Percentiles rank a stretch among this genome's conserved stretches.
These are phyloP conservation scores for Ondatra zibethicus DNA, from an alignment of 2,113 vertebrate genomes.

Conservation along the genomic window DNA sequence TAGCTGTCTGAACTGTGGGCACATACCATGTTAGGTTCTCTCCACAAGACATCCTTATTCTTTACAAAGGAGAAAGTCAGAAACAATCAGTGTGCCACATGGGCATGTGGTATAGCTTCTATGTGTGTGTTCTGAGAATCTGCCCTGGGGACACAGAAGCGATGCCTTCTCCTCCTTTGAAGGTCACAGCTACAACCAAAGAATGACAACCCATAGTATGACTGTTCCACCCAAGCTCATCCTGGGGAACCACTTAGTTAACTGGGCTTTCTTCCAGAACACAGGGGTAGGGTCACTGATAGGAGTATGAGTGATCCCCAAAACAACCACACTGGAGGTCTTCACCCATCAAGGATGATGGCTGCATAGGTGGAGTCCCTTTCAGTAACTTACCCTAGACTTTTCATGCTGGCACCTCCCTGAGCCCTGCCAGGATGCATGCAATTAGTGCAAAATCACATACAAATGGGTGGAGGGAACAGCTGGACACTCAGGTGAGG, in stretches of 20 bases:
- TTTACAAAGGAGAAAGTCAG: neutral
- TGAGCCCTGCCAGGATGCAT: neutral
- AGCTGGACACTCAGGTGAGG: too few species aligned
- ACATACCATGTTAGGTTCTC: too few species aligned
- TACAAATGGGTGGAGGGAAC: neutral
- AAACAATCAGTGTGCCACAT: fast-evolving
- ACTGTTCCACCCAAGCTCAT: neutral
- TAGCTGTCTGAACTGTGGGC: neutral
- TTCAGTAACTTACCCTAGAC: neutral
- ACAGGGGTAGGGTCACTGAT: neutral
- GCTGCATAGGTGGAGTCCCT: neutral
- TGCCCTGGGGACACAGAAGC: neutral
- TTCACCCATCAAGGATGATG: neutral
- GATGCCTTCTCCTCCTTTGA: neutral
- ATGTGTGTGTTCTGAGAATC: neutral
- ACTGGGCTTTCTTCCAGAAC: neutral
- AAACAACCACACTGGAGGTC: neutral
- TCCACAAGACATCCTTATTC: too few species aligned
- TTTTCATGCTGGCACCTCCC: neutral
- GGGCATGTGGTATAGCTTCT: neutral
- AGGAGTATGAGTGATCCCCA: neutral
- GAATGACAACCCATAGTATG: neutral
- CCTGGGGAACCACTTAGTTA: neutral
- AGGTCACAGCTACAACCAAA: neutral
- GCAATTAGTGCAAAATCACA: too few species aligned